Evolutionary conservation across 2,888 invertebrate species (phyloP).

Genomic region (Pedicia rivosa): DNA sequence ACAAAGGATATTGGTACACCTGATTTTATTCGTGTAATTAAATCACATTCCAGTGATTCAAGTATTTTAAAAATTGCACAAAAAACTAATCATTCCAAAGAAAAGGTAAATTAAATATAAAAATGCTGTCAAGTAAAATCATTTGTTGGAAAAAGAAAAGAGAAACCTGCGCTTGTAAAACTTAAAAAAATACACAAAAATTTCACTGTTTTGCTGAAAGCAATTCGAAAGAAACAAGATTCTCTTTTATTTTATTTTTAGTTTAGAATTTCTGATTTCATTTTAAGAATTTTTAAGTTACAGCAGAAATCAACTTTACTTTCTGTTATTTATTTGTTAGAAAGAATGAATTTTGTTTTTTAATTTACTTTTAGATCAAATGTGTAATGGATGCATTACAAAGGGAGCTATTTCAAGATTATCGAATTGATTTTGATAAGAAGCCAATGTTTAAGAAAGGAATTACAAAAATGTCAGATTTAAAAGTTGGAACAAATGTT

Average conservation of each 20-base stretch:
- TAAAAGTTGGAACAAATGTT: slow-evolving; percentile 41
- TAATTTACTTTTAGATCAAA: slow-evolving; percentile 21
- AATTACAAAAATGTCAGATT: slow-evolving; percentile 48
- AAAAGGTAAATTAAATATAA: no score
- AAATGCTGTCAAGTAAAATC: no score
- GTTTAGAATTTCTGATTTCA: no score
- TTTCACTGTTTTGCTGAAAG: slow-evolving; percentile 42
- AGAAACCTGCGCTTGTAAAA: no score
- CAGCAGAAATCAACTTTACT: no score
- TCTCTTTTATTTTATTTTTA: neutral
- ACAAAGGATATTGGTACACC: no score
- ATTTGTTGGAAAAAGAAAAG: no score
- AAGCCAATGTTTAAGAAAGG: slow-evolving; percentile 61
- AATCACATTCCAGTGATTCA: no score
- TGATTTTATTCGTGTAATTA: no score
- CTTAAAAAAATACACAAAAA: slow-evolving; percentile 33
- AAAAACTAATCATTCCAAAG: no score
- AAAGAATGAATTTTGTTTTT: neutral
- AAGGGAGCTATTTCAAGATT: slow-evolving; percentile 43
- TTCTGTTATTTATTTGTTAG: neutral
- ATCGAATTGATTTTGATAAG: slow-evolving; percentile 46
- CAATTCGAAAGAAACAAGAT: slow-evolving; percentile 33
- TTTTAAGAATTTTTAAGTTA: no score
- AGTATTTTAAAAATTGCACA: no score
- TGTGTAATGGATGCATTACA: slow-evolving; percentile 46